Base-by-base conservation (phyloP, 2,888 invertebrate genomes). In the Nomada goodeniana region DNA sequence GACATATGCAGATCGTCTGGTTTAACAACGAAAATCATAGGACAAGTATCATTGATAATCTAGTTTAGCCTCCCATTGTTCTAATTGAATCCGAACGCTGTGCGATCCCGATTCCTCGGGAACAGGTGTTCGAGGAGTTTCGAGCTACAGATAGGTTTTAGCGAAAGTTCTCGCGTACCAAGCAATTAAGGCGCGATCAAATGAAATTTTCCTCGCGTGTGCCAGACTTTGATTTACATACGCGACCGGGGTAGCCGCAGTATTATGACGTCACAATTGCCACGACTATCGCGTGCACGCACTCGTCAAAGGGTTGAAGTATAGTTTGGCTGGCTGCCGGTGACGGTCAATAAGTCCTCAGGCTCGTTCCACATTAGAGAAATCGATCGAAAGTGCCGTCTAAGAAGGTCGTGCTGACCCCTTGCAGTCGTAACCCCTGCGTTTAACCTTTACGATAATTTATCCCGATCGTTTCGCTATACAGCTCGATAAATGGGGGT, bases 191-290 rank as follows among this genome's bases (percentile, higher is more conserved):
- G 78, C 79, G 88, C 86, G 91, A 92, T 92, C 92, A 92, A 92
- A 92, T 89, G 89, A 90, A 91, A 91, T 91, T 89, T 88, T 89
- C 89, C 89, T 93, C 90, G 92, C 92, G 91, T 92, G 92, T 91
- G 89, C 87, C 90, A 90, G 89, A 82, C 89, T 91, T 89, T 90
- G 92, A 93, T 93, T 93, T 93, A 91, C 93, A 93, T 93, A 92
- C 89, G 88, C 89, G 91, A 75, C 72, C 77, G 74, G 70, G 76
- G 65, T 80, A 76, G 71, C 84, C 85, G 82, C 83, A 88, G 88
- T 90, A 92, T 93, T 92, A 91, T 93, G 93, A 93, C 93, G 93
- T 93, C 92, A 93, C 91, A 89, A 89, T 88, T 91, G 77, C 80
- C 84, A 82, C 80, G 86, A 90, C 88, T 86, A 91, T 93, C 92